phyloP scores from a whole-genome alignment of 2,888 invertebrate species.

The Nephrotoma appendiculata region DNA sequence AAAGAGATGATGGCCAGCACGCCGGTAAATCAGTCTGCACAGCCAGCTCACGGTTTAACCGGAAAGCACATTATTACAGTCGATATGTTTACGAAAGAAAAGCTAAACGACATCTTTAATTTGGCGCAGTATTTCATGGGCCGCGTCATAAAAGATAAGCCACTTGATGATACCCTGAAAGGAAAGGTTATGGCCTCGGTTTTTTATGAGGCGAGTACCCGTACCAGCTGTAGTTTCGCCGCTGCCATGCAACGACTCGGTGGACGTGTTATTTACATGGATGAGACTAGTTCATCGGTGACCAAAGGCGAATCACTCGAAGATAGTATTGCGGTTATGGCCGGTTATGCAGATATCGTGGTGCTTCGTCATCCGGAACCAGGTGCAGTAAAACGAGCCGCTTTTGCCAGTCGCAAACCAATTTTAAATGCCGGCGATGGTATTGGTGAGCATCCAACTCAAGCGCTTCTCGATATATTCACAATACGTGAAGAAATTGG shows the following conservation, averaged over 20 bases:
- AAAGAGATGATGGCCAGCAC: slow-evolving; percentile 27
- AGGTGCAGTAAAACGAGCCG: slow-evolving; percentile 81
- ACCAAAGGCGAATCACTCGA: slow-evolving; percentile 95
- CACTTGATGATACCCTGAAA: slow-evolving; percentile 69
- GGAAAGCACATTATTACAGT: slow-evolving; percentile 77
- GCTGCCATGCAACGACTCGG: slow-evolving; percentile 95
- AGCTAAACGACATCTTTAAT: slow-evolving; percentile 86
- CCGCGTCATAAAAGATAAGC: slow-evolving; percentile 68
- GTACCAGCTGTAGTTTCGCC: slow-evolving; percentile 91
- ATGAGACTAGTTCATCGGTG: slow-evolving; percentile 80
- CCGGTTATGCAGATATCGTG: slow-evolving; percentile 86
- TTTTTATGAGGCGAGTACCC: slow-evolving; percentile 95
- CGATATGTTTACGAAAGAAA: slow-evolving; percentile 74
- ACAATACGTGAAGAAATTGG: slow-evolving; percentile 98
- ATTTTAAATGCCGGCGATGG: slow-evolving; percentile 98
- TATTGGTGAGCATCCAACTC: slow-evolving; percentile 92
- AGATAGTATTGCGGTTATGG: slow-evolving; percentile 73
- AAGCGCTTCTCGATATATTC: slow-evolving; percentile 92
- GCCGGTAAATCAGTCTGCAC: slow-evolving; percentile 18
- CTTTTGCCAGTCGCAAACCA: slow-evolving; percentile 71
- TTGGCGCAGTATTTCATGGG: slow-evolving; percentile 77
- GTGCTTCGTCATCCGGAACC: slow-evolving; percentile 89
- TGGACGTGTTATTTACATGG: slow-evolving; percentile 81
- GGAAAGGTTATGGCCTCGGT: slow-evolving; percentile 93
- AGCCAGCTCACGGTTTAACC: slow-evolving; percentile 34